A percentile compares a stretch with the other conserved stretches of the same genome.
Conservation (phyloP, 35 echinoderm and acorn worm species). For the Patiria miniata region DNA sequence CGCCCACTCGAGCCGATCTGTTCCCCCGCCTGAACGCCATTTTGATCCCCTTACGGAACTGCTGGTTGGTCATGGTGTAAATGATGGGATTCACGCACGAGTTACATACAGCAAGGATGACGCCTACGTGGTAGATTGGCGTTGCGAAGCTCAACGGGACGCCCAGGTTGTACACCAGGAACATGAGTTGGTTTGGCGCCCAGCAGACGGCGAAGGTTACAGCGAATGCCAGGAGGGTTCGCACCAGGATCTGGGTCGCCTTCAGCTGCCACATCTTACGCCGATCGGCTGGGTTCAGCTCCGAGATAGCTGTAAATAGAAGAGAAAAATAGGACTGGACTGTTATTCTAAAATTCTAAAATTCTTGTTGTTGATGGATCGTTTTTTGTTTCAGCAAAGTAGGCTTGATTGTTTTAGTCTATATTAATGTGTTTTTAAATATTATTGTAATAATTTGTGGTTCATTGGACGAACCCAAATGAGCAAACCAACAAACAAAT, state of each 20-base stretch:
- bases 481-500: background rate
- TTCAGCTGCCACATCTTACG: slow-evolving; percentile 64
- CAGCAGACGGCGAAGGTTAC: slow-evolving; percentile 79
- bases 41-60: slow-evolving; percentile 49
- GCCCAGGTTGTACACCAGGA: slow-evolving; percentile 64
- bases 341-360: background rate
- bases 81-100: slow-evolving; percentile 86
- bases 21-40: background rate
- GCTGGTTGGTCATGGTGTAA: slow-evolving; percentile 71
- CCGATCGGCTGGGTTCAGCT: background rate
- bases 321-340: too few species aligned
- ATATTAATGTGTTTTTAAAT: background rate
- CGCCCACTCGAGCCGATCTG: background rate
- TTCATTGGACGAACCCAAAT: background rate
- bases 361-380: background rate
- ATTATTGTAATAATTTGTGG: background rate
- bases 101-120: slow-evolving; percentile 67
- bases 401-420: background rate
- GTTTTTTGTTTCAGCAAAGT: background rate
- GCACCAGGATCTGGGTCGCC: slow-evolving; percentile 33
- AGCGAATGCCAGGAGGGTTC: slow-evolving; percentile 59
- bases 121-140: slow-evolving; percentile 56
- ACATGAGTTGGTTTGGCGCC: slow-evolving; percentile 65
- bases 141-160: slow-evolving; percentile 53
- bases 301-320: background rate